Percentiles rank a stretch among this genome's conserved stretches.
Evolutionary conservation across 92 coral and sea anemone species (phyloP).

Genomic region (Actinernus sp.): DNA sequence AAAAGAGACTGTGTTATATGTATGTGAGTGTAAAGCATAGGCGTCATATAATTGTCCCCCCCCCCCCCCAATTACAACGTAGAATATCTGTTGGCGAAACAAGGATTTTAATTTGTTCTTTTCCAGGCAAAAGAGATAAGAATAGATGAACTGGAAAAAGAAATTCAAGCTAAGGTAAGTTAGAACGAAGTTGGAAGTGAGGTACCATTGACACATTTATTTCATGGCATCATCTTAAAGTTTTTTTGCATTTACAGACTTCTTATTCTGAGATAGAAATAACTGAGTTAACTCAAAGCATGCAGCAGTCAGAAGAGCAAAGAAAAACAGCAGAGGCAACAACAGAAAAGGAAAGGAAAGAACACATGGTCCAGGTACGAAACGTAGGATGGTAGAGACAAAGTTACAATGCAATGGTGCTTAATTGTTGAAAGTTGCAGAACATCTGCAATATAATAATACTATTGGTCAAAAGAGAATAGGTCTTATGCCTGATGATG

Average conservation of each 20-base stretch:
- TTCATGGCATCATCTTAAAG: too few species aligned
- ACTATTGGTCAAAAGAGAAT: too few species aligned
- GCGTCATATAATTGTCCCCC: too few species aligned
- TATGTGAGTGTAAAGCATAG: too few species aligned
- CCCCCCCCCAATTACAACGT: too few species aligned
- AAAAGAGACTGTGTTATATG: too few species aligned
- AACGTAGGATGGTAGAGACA: background rate
- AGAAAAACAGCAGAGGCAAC: constrained; percentile 28
- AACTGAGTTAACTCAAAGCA: constrained; percentile 3
- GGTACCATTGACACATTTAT: too few species aligned
- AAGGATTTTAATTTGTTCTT: background rate
- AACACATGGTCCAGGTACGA: constrained; percentile 5
- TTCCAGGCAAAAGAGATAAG: constrained; percentile 49
- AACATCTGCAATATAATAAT: too few species aligned
- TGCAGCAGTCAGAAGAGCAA: constrained; percentile 19
- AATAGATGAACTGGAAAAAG: constrained; percentile 47
- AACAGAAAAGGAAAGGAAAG: constrained; percentile 13
- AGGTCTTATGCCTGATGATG: too few species aligned
- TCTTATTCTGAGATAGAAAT: constrained; percentile 10
- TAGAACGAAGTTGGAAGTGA: background rate
- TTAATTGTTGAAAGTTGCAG: too few species aligned
- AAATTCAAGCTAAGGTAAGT: constrained; percentile 41
- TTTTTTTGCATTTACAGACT: constrained; percentile 3
- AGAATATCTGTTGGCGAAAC: too few species aligned
- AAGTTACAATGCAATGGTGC: too few species aligned